Base-by-base conservation (phyloP, 2,888 invertebrate genomes). In the Trilocha varians region DNA sequence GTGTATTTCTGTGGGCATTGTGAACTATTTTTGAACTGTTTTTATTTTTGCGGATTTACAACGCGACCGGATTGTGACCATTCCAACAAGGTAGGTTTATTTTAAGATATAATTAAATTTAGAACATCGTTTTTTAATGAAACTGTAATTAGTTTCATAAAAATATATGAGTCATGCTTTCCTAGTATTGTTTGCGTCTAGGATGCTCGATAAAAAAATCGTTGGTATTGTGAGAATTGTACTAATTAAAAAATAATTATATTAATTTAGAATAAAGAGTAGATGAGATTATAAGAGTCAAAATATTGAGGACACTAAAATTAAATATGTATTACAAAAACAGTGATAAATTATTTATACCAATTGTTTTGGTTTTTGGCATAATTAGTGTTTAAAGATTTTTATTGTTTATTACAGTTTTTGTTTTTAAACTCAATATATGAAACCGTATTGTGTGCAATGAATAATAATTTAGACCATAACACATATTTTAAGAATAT, bases 41-140 rank as follows among this genome's bases (percentile, higher is more conserved):
- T 52, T 47, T 43, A 41, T 48, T 46, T 55, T 60, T 59, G 69
- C 62, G 63, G 66, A 65, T 72, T 9, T 25, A 54, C 50, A 49
- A 53, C 53, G 49, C 50, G 55, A 51, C 58, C 63, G 67, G 62
- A 63, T 66, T 65, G 65, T 61, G 53, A 61, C 62, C 58, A 64
- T 76, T 73, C 71, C 63, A 49, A 60, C 73, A 70, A 70, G 82
- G 84, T 84, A 72, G 79, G 84, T 54, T 78, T 84, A 80, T 83
- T 80, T 82, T 78, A 65, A 71, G 76, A 68, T 75, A 70, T 76
- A 79, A 82, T 83, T 85, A 82, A 79, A 82, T 82, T 73, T 84
- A 84, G 83, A 75, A 68, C 70, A 44, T 25, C 2, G n/a, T 58
- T 64, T 78, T 64, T 64, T 74, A 70, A 75, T 74, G 74, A 74